A percentile compares a stretch with the other conserved stretches of the same genome.
Conservation (phyloP, 1,140 invertebrate genomes). For the Diabrotica virgifera region DNA sequence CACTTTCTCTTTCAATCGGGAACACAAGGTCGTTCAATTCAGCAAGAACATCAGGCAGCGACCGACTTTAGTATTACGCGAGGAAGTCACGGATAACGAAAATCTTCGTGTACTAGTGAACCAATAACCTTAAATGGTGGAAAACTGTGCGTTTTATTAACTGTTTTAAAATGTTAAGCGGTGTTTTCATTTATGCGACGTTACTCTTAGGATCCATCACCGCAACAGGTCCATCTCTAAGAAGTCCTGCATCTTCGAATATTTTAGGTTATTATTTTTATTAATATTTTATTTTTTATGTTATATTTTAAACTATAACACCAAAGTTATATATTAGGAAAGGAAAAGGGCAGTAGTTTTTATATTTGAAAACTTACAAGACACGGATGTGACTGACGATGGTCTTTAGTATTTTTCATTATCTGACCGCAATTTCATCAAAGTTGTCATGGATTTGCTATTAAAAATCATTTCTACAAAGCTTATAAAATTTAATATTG, state of each 20-base stretch:
- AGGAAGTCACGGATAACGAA: conserved; percentile 12
- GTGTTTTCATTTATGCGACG: conserved; percentile 14
- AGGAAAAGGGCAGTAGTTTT: not conserved
- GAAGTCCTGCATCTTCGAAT: conserved; percentile 6
- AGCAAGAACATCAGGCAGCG: conserved; percentile 5
- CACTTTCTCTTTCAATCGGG: conserved; percentile 24
- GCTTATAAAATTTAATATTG: too few relatives aligned
- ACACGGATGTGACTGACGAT: not conserved
- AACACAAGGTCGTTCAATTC: conserved; percentile 20
- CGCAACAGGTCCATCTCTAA: conserved; percentile 23
- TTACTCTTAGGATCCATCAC: conserved; percentile 19
- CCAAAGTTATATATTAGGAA: not conserved
- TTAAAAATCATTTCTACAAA: too few relatives aligned
- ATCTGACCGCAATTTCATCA: too few relatives aligned
- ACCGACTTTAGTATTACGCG: conserved; percentile 9
- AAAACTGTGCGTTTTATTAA: not conserved
- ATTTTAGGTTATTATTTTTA: not conserved
- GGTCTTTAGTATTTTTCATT: not conserved
- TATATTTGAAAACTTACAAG: not conserved
- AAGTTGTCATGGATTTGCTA: too few relatives aligned
- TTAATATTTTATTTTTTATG: too few relatives aligned
- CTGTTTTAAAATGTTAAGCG: conserved; percentile 9
- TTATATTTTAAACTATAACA: not conserved
- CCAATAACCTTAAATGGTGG: not conserved
- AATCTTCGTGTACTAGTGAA: conserved; percentile 1